phyloP scores from a whole-genome alignment of 1,140 invertebrate species.

The Parasteatoda tepidariorum region DNA sequence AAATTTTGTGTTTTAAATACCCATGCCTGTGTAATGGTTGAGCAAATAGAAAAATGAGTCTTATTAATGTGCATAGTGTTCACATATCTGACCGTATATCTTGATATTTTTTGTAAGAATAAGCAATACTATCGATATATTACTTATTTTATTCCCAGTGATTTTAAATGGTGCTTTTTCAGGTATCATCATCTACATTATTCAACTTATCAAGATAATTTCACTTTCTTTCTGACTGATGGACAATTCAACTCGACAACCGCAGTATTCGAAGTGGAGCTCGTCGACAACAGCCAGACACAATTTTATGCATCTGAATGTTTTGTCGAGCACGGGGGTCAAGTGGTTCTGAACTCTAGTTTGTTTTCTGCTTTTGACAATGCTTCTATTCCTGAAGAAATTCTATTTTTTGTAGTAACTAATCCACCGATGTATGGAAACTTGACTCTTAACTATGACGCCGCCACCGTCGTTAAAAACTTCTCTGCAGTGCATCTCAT shows the following conservation, averaged over 20 bases:
- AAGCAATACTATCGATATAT: too few relatives aligned
- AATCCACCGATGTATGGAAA: constrained; percentile 31
- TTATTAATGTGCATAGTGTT: too few relatives aligned
- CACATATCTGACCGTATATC: too few relatives aligned
- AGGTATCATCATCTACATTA: constrained; percentile 30
- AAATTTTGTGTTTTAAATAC: too few relatives aligned
- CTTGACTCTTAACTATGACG: not conserved
- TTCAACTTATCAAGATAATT: constrained; percentile 40
- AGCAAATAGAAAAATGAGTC: too few relatives aligned
- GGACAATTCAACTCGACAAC: constrained; percentile 18
- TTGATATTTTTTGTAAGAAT: too few relatives aligned
- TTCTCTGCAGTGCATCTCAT: constrained; percentile 19
- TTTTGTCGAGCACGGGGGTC: constrained; percentile 5
- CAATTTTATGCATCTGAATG: not conserved
- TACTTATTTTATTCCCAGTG: too few relatives aligned
- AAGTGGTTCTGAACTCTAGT: constrained; percentile 30
- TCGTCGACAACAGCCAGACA: constrained; percentile 21
- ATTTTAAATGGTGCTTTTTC: too few relatives aligned
- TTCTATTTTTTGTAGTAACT: constrained; percentile 30
- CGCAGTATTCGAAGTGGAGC: not conserved
- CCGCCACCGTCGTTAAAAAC: not conserved
- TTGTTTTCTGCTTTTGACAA: constrained; percentile 26
- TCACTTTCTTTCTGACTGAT: constrained; percentile 39
- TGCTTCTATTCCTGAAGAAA: constrained; percentile 22
- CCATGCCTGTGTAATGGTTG: too few relatives aligned